phyloP scores from a whole-genome alignment of 2,797 vertebrate species.

The Arnoldichthys spilopterus region DNA sequence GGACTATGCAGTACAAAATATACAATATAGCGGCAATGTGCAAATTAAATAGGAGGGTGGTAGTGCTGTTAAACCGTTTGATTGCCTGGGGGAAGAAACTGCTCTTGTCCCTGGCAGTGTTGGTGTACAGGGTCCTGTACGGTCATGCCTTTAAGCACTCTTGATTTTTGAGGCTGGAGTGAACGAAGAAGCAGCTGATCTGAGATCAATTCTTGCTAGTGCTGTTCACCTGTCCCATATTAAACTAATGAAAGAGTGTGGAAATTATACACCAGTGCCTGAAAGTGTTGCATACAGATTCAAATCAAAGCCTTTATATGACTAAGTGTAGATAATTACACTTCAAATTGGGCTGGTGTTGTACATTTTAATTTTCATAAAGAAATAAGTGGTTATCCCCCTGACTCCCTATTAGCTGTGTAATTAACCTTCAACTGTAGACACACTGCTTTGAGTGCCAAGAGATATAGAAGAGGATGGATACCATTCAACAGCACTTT shows the following conservation, averaged over 20 bases:
- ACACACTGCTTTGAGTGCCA: constrained; percentile 84
- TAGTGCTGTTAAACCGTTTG: too few species aligned
- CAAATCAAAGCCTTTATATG: constrained; percentile 87
- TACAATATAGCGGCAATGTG: too few species aligned
- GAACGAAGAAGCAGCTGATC: neutral
- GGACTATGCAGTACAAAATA: too few species aligned
- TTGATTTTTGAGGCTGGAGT: neutral
- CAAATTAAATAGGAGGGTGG: too few species aligned
- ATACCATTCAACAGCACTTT: constrained; percentile 61
- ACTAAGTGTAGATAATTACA: constrained; percentile 92
- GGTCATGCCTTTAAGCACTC: neutral
- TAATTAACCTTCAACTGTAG: constrained; percentile 91
- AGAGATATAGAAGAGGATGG: constrained; percentile 84
- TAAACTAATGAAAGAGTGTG: constrained; percentile 50
- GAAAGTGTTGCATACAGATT: constrained; percentile 80
- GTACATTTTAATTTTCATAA: constrained; percentile 94
- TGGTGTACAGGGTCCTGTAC: too few species aligned
- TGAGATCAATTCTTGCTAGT: neutral
- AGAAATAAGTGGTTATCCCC: constrained; percentile 90
- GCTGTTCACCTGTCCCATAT: constrained; percentile 44
- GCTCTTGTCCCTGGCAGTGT: too few species aligned
- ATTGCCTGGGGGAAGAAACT: too few species aligned
- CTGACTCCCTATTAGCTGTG: constrained; percentile 91
- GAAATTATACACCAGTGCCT: constrained; percentile 65
- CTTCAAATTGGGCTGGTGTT: constrained; percentile 87